Evolutionary conservation across 2,888 invertebrate genomes (phyloP).

Genomic region (Encarsia formosa): DNA sequence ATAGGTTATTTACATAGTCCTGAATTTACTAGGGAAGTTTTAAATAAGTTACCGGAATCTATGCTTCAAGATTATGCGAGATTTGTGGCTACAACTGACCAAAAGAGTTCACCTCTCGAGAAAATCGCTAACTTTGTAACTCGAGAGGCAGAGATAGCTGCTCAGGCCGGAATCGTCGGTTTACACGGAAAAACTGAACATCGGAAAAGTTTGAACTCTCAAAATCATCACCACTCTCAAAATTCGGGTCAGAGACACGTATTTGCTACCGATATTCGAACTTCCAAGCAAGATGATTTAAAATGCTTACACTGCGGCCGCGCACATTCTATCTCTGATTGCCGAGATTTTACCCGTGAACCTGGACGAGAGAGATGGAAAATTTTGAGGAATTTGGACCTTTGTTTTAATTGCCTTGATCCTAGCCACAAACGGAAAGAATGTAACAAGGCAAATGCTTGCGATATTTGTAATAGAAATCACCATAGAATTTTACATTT

Average conservation of each 20-base stretch:
- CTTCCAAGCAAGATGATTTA: neutral
- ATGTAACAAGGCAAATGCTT: neutral
- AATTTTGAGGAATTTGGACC: neutral
- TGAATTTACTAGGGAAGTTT: neutral
- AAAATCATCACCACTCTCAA: neutral
- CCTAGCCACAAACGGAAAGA: neutral
- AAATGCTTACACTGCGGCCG: neutral
- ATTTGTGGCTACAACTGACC: neutral
- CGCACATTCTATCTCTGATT: neutral
- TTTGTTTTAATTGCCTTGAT: neutral
- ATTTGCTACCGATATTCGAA: neutral
- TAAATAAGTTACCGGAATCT: neutral
- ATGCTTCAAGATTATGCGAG: neutral
- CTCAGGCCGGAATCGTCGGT: neutral
- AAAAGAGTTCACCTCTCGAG: neutral
- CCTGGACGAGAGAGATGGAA: neutral
- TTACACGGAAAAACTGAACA: neutral
- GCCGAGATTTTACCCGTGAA: neutral
- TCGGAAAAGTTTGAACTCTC: neutral
- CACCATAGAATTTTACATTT: neutral
- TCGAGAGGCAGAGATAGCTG: neutral
- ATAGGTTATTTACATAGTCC: neutral
- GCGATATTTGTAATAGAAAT: neutral
- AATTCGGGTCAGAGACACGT: neutral
- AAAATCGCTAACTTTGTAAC: neutral